Evolutionary conservation across 2,888 invertebrate species (phyloP).

Genomic region (Antheraea yamamai): DNA sequence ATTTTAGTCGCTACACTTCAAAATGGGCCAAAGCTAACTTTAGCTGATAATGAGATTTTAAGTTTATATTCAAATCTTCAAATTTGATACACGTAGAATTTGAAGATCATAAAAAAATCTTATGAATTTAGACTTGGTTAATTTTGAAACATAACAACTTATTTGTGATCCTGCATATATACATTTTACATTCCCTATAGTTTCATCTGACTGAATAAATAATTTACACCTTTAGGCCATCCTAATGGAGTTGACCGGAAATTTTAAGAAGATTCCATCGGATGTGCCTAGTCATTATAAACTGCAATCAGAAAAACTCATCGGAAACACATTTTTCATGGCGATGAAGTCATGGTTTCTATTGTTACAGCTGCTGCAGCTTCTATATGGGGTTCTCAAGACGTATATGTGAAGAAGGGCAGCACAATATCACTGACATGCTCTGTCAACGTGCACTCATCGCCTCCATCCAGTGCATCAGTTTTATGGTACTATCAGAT

Average conservation of each 20-base stretch:
- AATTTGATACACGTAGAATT: too few relatives aligned
- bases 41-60: too few relatives aligned
- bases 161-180: not conserved
- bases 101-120: too few relatives aligned
- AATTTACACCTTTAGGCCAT: not conserved
- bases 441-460: constrained; percentile 93
- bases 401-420: constrained; percentile 94
- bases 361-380: constrained; percentile 91
- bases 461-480: constrained; percentile 86
- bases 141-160: too few relatives aligned
- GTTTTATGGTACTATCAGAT: constrained; percentile 83
- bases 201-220: not conserved
- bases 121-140: too few relatives aligned
- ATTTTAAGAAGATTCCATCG: not conserved
- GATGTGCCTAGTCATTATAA: not conserved
- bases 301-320: not conserved
- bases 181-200: not conserved
- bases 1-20: too few relatives aligned
- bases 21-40: too few relatives aligned
- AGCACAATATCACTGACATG: constrained; percentile 95
- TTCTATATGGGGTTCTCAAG: constrained; percentile 91
- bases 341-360: constrained; percentile 42
- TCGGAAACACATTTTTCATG: not conserved
- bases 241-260: not conserved
- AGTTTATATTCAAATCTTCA: too few relatives aligned